Evolutionary conservation across 2,113 vertebrate species (phyloP), one percentile per base, ranked within the genome.

Genomic region (Suncus etruscus): DNA sequence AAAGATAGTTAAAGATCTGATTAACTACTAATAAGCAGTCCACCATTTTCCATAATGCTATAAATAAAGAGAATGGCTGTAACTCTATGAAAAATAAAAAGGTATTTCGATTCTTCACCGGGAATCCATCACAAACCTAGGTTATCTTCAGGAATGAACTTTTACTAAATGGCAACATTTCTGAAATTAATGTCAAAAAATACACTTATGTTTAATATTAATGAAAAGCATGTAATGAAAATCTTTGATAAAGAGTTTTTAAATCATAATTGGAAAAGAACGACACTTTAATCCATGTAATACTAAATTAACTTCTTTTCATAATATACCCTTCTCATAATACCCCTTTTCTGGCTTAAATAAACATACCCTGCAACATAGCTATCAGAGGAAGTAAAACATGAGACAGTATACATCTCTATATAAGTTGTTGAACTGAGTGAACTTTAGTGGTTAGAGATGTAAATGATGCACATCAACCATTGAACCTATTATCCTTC

Each of bases 121-220:
- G 32, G 12, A 94, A 1, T 6, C 65, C 45, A 5, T 84, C 31
- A 4, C 16, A 1, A 31, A 50, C 68, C 15, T 32, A 65, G 66
- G 9, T 79, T 9, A 70, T 10, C 31, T 77, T 86, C 29, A 80
- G 14, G 82, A 63, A 81, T 6, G 3, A 2, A 79, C 16, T 87
- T 93, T 76, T 61, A 68, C 29, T 83, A 32, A 79, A 79, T 74
- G 18, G 12, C 18, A 47, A 61, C 31, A 45, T 45, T 32, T 72
- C 66, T 89, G 16, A 90, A 80, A 84, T 70, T 39, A 68, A 51
- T 15, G 5, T 69, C 45, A 70, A 39, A 39, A 50, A 58, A 83
- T 51, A 9, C 39, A 76, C 25, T 86, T 75, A 27, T 48, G 63
- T 61, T 83, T 58, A 66, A 69, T 89, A 87, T 92, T 86, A 83